Conservation (phyloP, 2,113 vertebrate genomes). For the Narcine bancroftii region DNA sequence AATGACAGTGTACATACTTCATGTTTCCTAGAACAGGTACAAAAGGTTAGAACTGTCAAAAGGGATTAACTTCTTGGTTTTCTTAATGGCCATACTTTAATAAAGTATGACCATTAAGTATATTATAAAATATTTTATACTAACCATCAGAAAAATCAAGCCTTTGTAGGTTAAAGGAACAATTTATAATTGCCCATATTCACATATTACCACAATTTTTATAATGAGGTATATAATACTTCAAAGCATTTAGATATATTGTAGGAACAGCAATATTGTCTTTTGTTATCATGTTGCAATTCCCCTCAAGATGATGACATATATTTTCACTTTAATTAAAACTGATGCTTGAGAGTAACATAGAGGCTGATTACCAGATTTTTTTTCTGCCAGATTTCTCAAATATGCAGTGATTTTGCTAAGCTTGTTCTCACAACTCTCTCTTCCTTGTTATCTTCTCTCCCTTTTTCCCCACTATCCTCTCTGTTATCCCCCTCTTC, state of each 20-base stretch:
- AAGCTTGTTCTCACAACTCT: not conserved
- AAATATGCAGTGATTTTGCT: not conserved
- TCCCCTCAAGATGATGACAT: not conserved
- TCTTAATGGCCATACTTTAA: not conserved
- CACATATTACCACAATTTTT: not conserved
- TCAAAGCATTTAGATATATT: not conserved
- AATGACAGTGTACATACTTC: not conserved
- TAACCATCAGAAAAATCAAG: not conserved
- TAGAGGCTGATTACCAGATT: not conserved
- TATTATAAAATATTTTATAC: not conserved
- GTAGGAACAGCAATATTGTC: not conserved
- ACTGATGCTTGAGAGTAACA: not conserved
- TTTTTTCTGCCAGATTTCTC: not conserved
- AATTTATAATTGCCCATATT: not conserved
- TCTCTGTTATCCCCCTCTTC: no score
- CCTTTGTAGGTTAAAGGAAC: not conserved
- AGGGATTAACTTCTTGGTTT: not conserved
- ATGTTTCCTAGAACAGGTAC: not conserved
- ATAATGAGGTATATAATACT: not conserved
- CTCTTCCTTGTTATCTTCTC: no score
- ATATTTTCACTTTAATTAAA: constrained; percentile 9
- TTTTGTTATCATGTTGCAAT: not conserved
- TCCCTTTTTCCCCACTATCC: no score
- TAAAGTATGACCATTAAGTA: not conserved
- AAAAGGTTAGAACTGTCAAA: not conserved